Conservation (phyloP, 2,797 vertebrate genomes). For the Rhinogobio ventralis region DNA sequence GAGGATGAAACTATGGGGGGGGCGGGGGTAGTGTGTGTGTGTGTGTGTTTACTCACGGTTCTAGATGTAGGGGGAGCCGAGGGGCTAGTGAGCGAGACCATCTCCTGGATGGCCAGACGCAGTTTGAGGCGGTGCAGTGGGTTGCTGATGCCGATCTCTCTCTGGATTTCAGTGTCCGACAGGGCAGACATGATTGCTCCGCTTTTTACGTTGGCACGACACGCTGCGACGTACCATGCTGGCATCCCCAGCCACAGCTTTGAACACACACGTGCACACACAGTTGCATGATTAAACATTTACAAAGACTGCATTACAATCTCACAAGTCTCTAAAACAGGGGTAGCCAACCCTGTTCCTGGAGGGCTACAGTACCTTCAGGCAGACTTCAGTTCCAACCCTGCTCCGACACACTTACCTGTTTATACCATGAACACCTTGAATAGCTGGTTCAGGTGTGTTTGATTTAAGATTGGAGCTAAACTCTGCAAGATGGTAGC, state of each 20-base stretch:
- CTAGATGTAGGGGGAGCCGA: conserved; percentile 95
- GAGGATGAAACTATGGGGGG: not conserved
- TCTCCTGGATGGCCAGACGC: conserved; percentile 96
- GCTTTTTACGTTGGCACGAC: conserved; percentile 96
- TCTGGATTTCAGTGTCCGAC: conserved; percentile 97
- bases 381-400: too few species aligned
- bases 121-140: conserved; percentile 96
- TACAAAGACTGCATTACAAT: not conserved
- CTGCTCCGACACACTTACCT: too few species aligned
- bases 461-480: too few species aligned
- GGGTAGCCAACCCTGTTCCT: too few species aligned
- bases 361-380: too few species aligned
- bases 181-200: conserved; percentile 98
- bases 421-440: too few species aligned
- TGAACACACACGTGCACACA: conserved; percentile 53
- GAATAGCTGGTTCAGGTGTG: too few species aligned
- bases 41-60: conserved; percentile 87
- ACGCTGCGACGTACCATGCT: conserved; percentile 97
- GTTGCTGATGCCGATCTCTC: conserved; percentile 98
- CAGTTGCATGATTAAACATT: conserved; percentile 11
- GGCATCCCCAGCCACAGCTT: conserved; percentile 99
- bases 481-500: not conserved
- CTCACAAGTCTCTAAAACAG: too few species aligned
- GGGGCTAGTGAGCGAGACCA: conserved; percentile 97
- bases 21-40: not conserved